Conservation (phyloP, 2,797 vertebrate species). For the Syngnathus acus region DNA sequence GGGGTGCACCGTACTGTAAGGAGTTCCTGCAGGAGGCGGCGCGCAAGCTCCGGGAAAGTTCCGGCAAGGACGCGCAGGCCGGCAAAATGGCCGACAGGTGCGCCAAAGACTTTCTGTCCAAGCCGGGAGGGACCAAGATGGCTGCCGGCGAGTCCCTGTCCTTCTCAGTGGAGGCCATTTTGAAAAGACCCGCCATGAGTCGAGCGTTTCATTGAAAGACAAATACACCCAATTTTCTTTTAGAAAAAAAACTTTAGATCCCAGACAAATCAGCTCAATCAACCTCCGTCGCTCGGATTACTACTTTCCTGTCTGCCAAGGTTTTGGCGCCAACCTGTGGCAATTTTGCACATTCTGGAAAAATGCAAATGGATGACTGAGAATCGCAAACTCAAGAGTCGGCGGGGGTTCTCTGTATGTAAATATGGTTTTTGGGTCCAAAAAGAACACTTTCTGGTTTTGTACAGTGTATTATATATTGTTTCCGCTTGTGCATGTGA, state of each 20-base stretch:
- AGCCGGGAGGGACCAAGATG: conserved; percentile 78
- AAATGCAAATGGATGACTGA: too few relatives aligned
- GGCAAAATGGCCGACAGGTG: conserved; percentile 73
- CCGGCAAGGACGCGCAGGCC: conserved; percentile 72
- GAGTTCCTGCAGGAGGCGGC: conserved; percentile 81
- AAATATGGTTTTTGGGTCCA: neutral
- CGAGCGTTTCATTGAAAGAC: conserved; percentile 70
- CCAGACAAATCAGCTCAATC: too few relatives aligned
- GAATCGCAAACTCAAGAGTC: too few relatives aligned
- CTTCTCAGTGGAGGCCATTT: conserved; percentile 95
- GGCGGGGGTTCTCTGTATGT: neutral
- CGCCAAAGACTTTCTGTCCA: conserved; percentile 75
- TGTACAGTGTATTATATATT: conserved; percentile 48
- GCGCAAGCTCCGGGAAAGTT: conserved; percentile 79
- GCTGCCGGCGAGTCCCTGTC: conserved; percentile 78
- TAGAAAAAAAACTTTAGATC: too few relatives aligned
- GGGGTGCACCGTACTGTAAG: conserved; percentile 76
- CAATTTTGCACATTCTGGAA: too few relatives aligned
- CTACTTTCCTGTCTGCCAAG: too few relatives aligned
- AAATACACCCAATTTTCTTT: neutral
- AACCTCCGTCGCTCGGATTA: too few relatives aligned
- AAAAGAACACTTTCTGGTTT: conserved; percentile 36
- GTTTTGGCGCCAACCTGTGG: too few relatives aligned
- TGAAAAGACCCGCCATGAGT: conserved; percentile 80
- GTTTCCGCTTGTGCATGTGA: conserved; percentile 59